A percentile compares a stretch with the other conserved stretches of the same genome.
Evolutionary conservation across 53 echinoderm and acorn worm genomes (phyloP).

Genomic region (Patiria pectinifera): DNA sequence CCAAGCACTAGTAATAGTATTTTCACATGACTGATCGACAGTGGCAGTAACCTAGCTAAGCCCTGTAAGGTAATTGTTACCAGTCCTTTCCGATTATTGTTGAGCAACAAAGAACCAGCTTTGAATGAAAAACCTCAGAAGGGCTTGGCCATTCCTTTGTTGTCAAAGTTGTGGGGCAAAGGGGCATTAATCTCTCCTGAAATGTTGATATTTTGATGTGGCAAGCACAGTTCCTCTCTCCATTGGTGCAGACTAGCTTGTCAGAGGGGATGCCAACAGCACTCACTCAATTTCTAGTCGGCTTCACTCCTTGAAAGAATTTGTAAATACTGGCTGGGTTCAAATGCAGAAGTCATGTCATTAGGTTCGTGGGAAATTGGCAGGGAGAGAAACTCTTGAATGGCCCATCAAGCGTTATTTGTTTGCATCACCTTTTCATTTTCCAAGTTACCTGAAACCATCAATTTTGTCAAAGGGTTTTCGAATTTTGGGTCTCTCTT

Average conservation of each 20-base stretch:
- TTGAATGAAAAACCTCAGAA: not conserved
- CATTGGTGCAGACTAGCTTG: not conserved
- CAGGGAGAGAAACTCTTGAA: not conserved
- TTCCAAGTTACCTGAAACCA: too few species aligned
- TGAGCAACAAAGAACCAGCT: not conserved
- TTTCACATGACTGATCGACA: not conserved
- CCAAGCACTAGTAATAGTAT: not conserved
- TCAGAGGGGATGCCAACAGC: slow-evolving; percentile 30
- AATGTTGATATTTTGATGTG: slow-evolving; percentile 34
- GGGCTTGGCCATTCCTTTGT: slow-evolving; percentile 12
- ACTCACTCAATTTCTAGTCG: slow-evolving; percentile 18
- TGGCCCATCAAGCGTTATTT: too few species aligned
- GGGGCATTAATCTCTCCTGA: slow-evolving; percentile 17
- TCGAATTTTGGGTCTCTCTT: too few species aligned
- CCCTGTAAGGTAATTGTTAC: slow-evolving; percentile 23
- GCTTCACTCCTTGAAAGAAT: slow-evolving; percentile 20
- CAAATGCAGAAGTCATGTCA: not conserved
- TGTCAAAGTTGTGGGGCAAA: not conserved
- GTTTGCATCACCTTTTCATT: too few species aligned
- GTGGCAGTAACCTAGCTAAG: not conserved
- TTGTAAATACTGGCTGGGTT: slow-evolving; percentile 37
- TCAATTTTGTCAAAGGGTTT: too few species aligned
- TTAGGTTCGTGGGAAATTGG: not conserved
- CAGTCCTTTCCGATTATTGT: not conserved
- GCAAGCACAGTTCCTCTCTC: not conserved